Percentiles rank a stretch among this genome's conserved stretches.
phyloP scores from a whole-genome alignment of 2,113 vertebrate genomes.

The Psephotus haematonotus region DNA sequence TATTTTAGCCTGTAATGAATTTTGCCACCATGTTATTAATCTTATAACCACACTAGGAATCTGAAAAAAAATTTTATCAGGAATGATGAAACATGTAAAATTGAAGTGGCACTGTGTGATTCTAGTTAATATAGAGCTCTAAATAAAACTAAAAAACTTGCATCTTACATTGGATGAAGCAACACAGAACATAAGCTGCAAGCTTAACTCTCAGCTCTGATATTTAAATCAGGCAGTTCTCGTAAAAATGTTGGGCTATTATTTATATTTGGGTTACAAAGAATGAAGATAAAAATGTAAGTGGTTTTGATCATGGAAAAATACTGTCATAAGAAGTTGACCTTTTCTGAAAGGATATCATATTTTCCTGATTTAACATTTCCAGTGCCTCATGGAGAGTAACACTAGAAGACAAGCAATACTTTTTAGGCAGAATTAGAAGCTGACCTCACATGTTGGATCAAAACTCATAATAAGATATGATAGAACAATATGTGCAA shows the following conservation, averaged over 20 bases:
- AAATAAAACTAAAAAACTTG: background rate
- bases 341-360: background rate
- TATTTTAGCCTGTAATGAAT: background rate
- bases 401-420: background rate
- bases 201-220: background rate
- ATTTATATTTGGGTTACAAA: conserved; percentile 25
- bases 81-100: background rate
- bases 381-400: conserved; percentile 27
- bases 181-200: background rate
- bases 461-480: background rate
- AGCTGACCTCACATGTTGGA: background rate
- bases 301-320: conserved; percentile 48
- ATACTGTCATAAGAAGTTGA: conserved; percentile 23
- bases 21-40: background rate
- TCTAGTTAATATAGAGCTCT: background rate
- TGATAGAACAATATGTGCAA: background rate
- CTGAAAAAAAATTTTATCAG: background rate
- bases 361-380: conserved; percentile 41
- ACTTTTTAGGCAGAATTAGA: background rate
- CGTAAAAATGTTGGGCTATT: background rate
- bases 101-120: background rate
- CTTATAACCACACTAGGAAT: background rate
- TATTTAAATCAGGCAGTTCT: conserved; percentile 28
- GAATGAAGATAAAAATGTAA: conserved; percentile 27
- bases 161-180: background rate